Evolutionary conservation across 1,140 invertebrate species (phyloP).

Genomic region (Ptiloglossa arizonensis): DNA sequence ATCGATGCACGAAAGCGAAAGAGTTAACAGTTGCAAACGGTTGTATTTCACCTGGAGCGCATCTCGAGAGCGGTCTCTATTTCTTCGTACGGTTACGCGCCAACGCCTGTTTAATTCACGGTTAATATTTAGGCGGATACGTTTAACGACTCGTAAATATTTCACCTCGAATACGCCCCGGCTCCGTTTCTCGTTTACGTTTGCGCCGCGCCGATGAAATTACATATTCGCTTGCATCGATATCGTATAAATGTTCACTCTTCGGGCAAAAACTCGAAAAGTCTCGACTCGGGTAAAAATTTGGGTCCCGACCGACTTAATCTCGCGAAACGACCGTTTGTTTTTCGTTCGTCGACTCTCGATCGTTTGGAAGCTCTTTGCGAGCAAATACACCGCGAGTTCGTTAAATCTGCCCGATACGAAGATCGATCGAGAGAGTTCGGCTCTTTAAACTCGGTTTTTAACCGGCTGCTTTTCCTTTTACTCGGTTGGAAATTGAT

Average conservation of each 20-base stretch:
- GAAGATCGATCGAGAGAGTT: no score
- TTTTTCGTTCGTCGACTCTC: neutral
- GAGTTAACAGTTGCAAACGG: neutral
- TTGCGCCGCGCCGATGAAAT: neutral
- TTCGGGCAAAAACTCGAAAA: slow-evolving; percentile 17
- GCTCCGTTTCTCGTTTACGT: neutral
- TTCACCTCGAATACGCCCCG: neutral
- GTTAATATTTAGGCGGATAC: slow-evolving; percentile 3
- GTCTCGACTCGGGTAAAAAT: slow-evolving; percentile 17
- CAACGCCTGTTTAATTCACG: neutral
- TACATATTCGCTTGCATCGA: neutral
- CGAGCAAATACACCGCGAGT: no score
- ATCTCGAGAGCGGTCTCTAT: neutral
- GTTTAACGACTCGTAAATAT: slow-evolving; percentile 14
- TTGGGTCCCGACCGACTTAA: slow-evolving; percentile 37
- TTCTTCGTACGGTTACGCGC: neutral
- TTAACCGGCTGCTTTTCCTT: no score
- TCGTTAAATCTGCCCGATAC: no score
- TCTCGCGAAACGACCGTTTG: neutral
- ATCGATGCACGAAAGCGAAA: neutral
- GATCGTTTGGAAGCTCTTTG: no score
- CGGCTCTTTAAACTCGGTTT: no score
- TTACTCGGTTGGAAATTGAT: no score
- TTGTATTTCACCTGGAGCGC: neutral
- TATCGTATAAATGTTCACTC: slow-evolving; percentile 10